Evolutionary conservation across 2,888 invertebrate species (phyloP), one percentile per base, ranked within the genome.

Genomic region (Drosophila putrida): DNA sequence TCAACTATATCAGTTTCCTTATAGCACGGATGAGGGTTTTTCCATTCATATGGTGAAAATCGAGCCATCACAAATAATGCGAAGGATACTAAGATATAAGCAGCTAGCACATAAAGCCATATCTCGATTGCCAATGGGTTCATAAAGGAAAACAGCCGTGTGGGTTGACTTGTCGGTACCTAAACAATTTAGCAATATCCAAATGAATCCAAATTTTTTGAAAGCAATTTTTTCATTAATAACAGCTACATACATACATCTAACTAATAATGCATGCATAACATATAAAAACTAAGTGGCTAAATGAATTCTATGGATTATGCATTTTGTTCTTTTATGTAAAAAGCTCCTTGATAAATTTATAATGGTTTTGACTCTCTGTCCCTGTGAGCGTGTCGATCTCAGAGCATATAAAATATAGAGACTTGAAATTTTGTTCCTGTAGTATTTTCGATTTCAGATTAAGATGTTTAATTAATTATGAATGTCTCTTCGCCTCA

Each of bases 11-110:
- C 97, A 47, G 95, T 95, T 90, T 96, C 96, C 77, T 95, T 95
- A 15, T 96, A 95, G 89, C 96, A 96, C 0, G 96, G 95, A 90
- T 96, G 95, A 6, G 95, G 95, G 91, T 96, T 96, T 87, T 97
- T 96, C 97, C 98, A 98, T 93, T 99, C 99, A 92, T 98, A 98
- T 0, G 99, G 99, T 33, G 97, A 98, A 93, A 99, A 99, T 76
- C 98, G 94, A 6, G 99, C 99, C 95, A 99, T 97, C 59, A 99
- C 97, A 93, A 98, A 99, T 82, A 99, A 94, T 0, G 98, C 97
- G 92, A 97, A 97, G 27, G 97, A 97, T 73, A 99, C 98, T 79
- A 98, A 94, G 79, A 98, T 94, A 93, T 99, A 99, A 13, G 98
- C 98, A 25, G 97, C 97, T 76, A 98, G 93, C 68, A 98, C 97